A percentile compares a stretch with the other conserved stretches of the same genome.
These are phyloP conservation scores for Cynopterus brachyotis DNA, from an alignment of 2,113 vertebrate species.

Conservation along the genomic window DNA sequence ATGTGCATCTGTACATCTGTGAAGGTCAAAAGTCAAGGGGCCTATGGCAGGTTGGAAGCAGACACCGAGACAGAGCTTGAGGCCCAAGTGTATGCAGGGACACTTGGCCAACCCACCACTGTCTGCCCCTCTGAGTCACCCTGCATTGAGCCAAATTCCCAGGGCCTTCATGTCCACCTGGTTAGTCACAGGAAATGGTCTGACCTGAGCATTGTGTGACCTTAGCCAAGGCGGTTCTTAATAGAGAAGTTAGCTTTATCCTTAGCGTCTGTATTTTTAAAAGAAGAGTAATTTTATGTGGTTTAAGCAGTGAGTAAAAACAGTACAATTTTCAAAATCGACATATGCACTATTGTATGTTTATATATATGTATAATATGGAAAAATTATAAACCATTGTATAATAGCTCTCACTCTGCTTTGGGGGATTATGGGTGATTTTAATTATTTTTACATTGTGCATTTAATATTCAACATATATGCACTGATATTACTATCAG, in stretches of 20 bases:
- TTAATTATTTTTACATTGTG: not conserved
- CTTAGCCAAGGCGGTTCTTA: not conserved
- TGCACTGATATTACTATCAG: not conserved
- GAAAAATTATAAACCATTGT: not conserved
- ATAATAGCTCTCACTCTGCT: not conserved
- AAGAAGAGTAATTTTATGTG: not conserved
- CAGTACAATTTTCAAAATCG: not conserved
- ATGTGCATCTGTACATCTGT: not conserved
- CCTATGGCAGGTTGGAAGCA: not conserved
- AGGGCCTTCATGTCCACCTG: rapidly evolving
- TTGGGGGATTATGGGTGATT: not conserved
- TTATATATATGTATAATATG: not conserved
- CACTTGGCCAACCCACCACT: rapidly evolving
- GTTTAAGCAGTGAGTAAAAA: not conserved
- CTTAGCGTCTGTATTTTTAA: not conserved
- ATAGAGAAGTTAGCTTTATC: not conserved
- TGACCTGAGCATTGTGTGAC: rapidly evolving
- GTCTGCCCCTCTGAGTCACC: not conserved
- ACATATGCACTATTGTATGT: not conserved
- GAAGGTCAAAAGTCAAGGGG: not conserved
- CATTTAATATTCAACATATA: not conserved
- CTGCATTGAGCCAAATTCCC: rapidly evolving
- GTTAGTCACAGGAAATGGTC: not conserved
- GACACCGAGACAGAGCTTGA: not conserved
- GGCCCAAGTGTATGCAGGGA: not conserved